Conservation (phyloP, 2,888 invertebrate species). For the Nebria brevicollis region DNA sequence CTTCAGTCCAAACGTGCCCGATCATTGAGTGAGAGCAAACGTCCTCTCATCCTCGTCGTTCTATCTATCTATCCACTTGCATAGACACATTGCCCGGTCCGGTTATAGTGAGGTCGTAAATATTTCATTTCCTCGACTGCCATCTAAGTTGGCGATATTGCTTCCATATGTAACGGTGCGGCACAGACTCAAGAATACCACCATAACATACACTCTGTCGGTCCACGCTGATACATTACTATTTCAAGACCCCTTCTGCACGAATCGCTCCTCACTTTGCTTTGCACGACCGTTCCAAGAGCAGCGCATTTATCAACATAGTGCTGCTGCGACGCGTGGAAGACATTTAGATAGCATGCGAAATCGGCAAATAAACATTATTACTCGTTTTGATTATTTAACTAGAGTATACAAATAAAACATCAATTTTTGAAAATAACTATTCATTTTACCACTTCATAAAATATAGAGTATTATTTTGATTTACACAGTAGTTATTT, state of each 20-base stretch:
- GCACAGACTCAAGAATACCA: conserved; percentile 1
- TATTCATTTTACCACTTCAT: too few species aligned
- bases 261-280: neutral
- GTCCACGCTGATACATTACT: conserved; percentile 1
- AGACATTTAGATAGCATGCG: neutral
- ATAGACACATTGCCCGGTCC: conserved; percentile 37
- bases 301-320: neutral
- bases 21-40: conserved; percentile 1
- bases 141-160: conserved; percentile 1
- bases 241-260: neutral
- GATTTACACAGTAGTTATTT: neutral
- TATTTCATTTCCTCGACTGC: conserved; percentile 35
- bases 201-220: neutral
- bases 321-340: neutral
- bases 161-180: conserved; percentile 1
- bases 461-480: too few species aligned
- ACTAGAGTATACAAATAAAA: neutral
- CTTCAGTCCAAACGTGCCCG: neutral
- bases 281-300: neutral
- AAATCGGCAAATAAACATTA: neutral
- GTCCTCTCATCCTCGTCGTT: neutral
- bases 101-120: conserved; percentile 37
- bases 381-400: neutral
- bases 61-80: conserved; percentile 35
- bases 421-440: too few species aligned